Conservation (phyloP, 2,797 vertebrate species). For the Borostomias antarcticus region DNA sequence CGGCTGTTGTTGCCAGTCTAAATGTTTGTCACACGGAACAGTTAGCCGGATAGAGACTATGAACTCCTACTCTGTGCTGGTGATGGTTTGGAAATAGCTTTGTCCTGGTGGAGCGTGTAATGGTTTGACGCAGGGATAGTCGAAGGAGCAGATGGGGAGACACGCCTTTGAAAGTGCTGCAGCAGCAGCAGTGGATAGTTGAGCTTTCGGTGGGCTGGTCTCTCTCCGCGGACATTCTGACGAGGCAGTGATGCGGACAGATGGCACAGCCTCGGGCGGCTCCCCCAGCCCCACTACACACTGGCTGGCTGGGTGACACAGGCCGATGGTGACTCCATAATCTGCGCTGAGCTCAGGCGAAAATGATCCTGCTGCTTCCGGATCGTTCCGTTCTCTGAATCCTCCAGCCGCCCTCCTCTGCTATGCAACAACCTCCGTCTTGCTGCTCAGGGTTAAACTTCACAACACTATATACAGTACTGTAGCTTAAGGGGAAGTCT, state of each 20-base stretch:
- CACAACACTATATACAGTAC: too few species aligned
- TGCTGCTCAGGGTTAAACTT: too few species aligned
- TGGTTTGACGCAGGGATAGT: constrained; percentile 11
- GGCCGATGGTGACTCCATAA: constrained; percentile 63
- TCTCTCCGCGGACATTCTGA: constrained; percentile 23
- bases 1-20: too few species aligned
- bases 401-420: background rate
- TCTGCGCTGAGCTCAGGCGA: constrained; percentile 12
- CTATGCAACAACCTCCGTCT: too few species aligned
- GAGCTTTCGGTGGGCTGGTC: background rate
- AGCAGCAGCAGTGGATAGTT: constrained; percentile 32
- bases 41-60: too few species aligned
- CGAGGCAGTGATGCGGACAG: constrained; percentile 20
- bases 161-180: constrained; percentile 22
- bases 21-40: background rate
- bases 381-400: background rate
- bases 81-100: too few species aligned
- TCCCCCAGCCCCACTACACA: constrained; percentile 36
- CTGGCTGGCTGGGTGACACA: constrained; percentile 33
- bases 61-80: too few species aligned
- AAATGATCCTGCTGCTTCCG: background rate
- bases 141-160: constrained; percentile 5
- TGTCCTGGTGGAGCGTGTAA: constrained; percentile 1
- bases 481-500: constrained; percentile 2
- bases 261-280: constrained; percentile 24